Conservation (phyloP, 2,797 vertebrate species). For the Hydrolagus colliei region DNA sequence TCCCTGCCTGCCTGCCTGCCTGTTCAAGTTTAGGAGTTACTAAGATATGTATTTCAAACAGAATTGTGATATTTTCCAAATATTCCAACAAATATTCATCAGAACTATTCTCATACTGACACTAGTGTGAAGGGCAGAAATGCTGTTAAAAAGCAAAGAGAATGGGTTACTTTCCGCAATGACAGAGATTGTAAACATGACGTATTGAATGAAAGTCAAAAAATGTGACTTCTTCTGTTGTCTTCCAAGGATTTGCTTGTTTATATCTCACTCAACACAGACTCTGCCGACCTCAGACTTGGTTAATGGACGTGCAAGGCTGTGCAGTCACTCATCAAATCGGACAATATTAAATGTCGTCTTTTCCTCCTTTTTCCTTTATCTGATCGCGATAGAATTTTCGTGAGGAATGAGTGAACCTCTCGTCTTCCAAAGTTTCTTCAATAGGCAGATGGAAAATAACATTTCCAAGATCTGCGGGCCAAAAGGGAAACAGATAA, state of each 20-base stretch:
- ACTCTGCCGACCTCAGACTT: not conserved
- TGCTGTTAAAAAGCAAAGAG: not conserved
- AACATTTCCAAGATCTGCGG: conserved; percentile 9
- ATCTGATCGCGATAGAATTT: not conserved
- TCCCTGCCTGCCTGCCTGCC: not conserved
- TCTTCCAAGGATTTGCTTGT: not conserved
- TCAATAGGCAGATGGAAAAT: not conserved
- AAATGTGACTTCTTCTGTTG: not conserved
- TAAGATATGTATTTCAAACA: not conserved
- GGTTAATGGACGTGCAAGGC: not conserved
- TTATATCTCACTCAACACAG: not conserved
- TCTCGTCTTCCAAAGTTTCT: not conserved
- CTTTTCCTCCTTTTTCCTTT: not conserved
- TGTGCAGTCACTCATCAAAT: not conserved
- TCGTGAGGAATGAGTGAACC: not conserved
- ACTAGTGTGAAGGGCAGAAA: not conserved
- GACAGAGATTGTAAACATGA: not conserved
- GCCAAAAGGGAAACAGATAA: not conserved
- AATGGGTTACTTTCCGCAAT: not conserved
- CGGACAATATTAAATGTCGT: not conserved
- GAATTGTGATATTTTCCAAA: not conserved
- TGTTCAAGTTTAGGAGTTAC: not conserved
- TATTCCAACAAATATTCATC: not conserved
- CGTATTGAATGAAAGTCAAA: not conserved
- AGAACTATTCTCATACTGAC: not conserved